Percentiles rank a stretch among this genome's conserved stretches.
Evolutionary conservation across 2,113 vertebrate species (phyloP).

Genomic region (Mirounga angustirostris): DNA sequence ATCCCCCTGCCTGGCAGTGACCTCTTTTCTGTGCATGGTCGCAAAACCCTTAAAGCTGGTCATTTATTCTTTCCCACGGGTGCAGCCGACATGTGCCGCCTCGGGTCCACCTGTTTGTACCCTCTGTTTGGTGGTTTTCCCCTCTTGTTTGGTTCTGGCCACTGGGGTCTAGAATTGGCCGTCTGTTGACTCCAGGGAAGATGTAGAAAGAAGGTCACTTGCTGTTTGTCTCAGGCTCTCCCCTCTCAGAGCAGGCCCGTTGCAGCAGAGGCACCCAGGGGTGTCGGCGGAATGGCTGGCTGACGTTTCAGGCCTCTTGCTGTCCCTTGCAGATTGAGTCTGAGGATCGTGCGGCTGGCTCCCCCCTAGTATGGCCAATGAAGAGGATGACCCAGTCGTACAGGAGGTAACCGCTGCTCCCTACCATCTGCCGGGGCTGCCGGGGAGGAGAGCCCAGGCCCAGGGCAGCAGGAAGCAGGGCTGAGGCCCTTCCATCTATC

Average conservation of each 20-base stretch:
- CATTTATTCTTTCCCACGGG: not conserved
- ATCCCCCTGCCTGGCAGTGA: not conserved
- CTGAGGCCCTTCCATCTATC: not conserved
- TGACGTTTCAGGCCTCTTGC: not conserved
- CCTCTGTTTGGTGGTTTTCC: not conserved
- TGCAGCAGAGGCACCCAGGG: not conserved
- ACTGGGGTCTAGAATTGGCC: not conserved
- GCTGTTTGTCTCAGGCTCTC: not conserved
- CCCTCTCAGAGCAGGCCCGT: not conserved
- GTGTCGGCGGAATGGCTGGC: not conserved
- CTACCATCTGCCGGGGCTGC: not conserved
- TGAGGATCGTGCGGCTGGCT: slow-evolving; percentile 40
- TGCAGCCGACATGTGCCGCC: too few relatives aligned
- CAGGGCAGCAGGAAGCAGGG: not conserved
- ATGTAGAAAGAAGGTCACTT: not conserved
- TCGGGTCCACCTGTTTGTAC: not conserved
- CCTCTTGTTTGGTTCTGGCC: not conserved
- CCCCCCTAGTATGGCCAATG: slow-evolving; percentile 95
- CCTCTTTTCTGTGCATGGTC: not conserved
- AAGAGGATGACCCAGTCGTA: slow-evolving; percentile 98
- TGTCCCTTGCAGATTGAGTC: slow-evolving; percentile 81
- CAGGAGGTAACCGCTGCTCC: slow-evolving; percentile 92
- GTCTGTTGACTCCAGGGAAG: not conserved
- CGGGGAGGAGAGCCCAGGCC: too few relatives aligned
- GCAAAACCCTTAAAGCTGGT: not conserved